Base-by-base conservation (phyloP, 2,888 invertebrate genomes). In the Luffia ferchaultella region DNA sequence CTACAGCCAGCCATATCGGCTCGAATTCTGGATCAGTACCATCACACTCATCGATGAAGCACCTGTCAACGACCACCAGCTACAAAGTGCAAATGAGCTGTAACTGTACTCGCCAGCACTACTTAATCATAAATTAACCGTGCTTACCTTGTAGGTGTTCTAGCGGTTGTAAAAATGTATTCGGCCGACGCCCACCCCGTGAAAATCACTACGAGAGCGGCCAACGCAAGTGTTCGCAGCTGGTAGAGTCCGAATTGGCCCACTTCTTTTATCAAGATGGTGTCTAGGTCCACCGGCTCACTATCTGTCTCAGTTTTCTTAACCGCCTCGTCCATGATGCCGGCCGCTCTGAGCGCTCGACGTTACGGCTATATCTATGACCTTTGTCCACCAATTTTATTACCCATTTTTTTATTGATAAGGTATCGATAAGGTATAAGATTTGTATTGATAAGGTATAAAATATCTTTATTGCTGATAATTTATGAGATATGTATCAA, bases 131-230 rank as follows among this genome's bases (percentile, higher is more conserved):
- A 7, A 30, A 30, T 30, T 30, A 30, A 30, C 12, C 12, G 12
- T 15, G 42, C 56, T 12, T 20, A 57, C 58, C 58, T 57, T 2
- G 57, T 54, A 16, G 41, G 19, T 12, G 57, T 54, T 45, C 58
- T 55, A 52, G 84, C 84, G 2, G 89, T 86, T 1, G 88, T 88
- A 61, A 89, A 89, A 47, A 88, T 85, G 60, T 86, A 90, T 7
- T 85, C 85, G 18, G 82, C 76, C n/a, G n/a, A n/a, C 18, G 50
- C 50, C 49, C 85, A 78, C 9, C 87, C 85, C 19, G 86, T 80
- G 59, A 88, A 84, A 53, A 87, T 63, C 56, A 87, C 73, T 1
- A 86, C 86, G 49, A 88, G 55, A 54, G 85, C 84, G 52, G 88
- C 77, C 49, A 88, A 64, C 48, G 70, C 41, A 56, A 86, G 85